These are phyloP conservation scores for Trichoplusia ni DNA, from an alignment of 1,140 invertebrate genomes.

Conservation along the genomic window DNA sequence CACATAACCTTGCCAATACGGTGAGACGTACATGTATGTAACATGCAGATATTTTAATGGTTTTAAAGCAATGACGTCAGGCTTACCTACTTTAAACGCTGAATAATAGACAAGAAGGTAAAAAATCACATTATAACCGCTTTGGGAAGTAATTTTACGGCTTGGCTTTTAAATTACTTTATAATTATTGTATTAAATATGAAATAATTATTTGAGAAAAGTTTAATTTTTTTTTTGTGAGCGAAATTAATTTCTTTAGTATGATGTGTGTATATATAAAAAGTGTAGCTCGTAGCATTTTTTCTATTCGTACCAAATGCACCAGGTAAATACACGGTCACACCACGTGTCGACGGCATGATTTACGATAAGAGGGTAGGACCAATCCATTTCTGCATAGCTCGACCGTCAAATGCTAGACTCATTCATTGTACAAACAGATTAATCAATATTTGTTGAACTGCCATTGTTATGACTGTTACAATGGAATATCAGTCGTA, in stretches of 20 bases:
- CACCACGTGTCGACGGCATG: slow-evolving; percentile 7
- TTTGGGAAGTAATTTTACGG: too few relatives aligned
- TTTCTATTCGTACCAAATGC: slow-evolving; percentile 8
- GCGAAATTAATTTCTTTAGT: too few relatives aligned
- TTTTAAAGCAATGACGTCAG: not conserved
- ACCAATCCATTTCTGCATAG: slow-evolving; percentile 2
- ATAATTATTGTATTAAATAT: too few relatives aligned
- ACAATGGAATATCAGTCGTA: not conserved
- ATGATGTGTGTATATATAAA: too few relatives aligned
- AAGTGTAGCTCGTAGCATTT: too few relatives aligned
- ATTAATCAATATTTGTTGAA: slow-evolving; percentile 12
- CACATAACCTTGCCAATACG: slow-evolving; percentile 14
- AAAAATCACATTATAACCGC: too few relatives aligned
- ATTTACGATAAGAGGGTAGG: slow-evolving; percentile 8
- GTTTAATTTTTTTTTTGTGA: too few relatives aligned
- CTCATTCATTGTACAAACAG: not conserved
- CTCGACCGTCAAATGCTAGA: slow-evolving; percentile 6
- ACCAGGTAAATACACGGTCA: slow-evolving; percentile 2
- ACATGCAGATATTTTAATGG: slow-evolving; percentile 10
- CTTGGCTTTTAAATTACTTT: too few relatives aligned
- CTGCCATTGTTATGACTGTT: not conserved
- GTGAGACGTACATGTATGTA: not conserved
- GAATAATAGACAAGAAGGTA: not conserved
- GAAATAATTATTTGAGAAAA: too few relatives aligned
- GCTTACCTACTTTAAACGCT: not conserved